Percentiles rank a stretch among this genome's conserved stretches.
Evolutionary conservation across 2,113 vertebrate genomes (phyloP).

Genomic region (Salvelinus sp.): DNA sequence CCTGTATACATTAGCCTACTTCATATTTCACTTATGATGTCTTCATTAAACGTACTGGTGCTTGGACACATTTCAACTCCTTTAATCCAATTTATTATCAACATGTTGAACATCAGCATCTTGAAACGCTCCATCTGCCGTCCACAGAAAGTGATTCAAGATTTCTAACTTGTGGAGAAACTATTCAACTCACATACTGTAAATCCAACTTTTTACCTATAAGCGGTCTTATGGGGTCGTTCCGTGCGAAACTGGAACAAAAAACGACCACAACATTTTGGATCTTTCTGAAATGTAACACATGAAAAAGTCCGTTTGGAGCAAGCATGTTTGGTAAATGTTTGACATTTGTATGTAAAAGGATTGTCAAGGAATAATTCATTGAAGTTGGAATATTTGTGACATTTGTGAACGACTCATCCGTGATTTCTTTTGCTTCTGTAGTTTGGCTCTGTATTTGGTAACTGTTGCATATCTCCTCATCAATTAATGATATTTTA

Average conservation of each 20-base stretch:
- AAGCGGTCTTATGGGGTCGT: no score
- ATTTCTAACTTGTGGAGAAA: conserved; percentile 62
- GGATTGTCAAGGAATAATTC: no score
- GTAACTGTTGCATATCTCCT: background rate
- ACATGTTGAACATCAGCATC: no score
- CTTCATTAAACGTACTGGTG: background rate
- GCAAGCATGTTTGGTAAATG: background rate
- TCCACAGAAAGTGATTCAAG: conserved; percentile 43
- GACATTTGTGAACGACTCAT: no score
- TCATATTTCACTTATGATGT: background rate
- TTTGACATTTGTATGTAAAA: background rate
- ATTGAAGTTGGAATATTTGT: no score
- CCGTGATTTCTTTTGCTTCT: no score
- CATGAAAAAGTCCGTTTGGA: no score
- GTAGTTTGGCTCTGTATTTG: no score
- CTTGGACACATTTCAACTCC: background rate
- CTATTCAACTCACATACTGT: background rate
- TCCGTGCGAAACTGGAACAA: no score
- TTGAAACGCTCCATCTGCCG: no score
- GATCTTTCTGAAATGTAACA: no score
- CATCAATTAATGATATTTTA: background rate
- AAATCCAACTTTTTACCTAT: conserved; percentile 1
- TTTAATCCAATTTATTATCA: background rate
- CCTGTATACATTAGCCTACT: background rate
- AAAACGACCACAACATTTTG: no score